Evolutionary conservation across 1,140 invertebrate genomes (phyloP), one percentile per base, ranked within the genome.

Genomic region (Drosophila nebulosa): DNA sequence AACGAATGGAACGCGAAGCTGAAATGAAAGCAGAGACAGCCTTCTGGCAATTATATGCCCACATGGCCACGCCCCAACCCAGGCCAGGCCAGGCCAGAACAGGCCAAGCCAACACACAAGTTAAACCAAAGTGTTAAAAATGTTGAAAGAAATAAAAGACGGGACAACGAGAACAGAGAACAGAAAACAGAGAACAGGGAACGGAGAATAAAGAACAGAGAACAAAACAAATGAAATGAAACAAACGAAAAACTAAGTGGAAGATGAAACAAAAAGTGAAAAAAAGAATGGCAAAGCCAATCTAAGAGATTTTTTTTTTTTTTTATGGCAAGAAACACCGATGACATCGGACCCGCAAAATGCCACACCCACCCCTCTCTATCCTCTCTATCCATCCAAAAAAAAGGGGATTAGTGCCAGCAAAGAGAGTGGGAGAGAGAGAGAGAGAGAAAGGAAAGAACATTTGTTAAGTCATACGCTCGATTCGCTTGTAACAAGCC

Each of bases 401-500:
- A 69, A 73, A 61, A 73, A 46, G 39, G 39, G n/a, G 39, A 46
- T 46, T 53, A 27, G 24, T 52, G 21, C n/a, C 53, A 14, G 2
- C 14, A 51, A 64, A 56, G 58, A 7, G 35, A 18, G 60, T 6
- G 39, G 2, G 53, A 7, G 9, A 35, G 22, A 9, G 52, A 1
- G 68, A 32, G 56, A 50, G 18, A 55, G 69, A 59, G 70, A 55
- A 35, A 60, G 10, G 2, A 24, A 18, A 63, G 64, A 69, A 75
- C 73, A 75, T 64, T 75, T 75, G 73, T 69, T 74, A 62, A 75
- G 73, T 69, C 73, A 64, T 74, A 75, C 73, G 73, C 73, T 75
- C 71, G 65, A 75, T 69, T 74, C 71, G 73, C 16, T 74, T 30
- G 71, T 74, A 75, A 74, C 71, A 74, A 74, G 74, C 65, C 36